Evolutionary conservation across 1,140 invertebrate genomes (phyloP).

Genomic region (Aethina tumida): DNA sequence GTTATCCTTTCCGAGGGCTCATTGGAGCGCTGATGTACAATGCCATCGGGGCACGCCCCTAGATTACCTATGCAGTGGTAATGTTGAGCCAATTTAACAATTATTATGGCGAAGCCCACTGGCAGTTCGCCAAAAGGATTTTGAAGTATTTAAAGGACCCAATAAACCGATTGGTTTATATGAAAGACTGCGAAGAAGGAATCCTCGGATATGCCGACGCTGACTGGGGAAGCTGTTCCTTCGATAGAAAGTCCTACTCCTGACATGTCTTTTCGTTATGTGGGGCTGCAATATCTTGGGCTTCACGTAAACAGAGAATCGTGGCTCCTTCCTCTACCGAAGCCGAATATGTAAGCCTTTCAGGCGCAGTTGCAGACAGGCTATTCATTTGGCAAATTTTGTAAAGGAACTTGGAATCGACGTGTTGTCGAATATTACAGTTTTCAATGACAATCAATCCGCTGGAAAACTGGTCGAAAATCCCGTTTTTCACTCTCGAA

Average conservation of each 20-base stretch:
- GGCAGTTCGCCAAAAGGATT: too few species aligned
- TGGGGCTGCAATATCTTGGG: slow-evolving; percentile 23
- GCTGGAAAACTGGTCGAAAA: slow-evolving; percentile 32
- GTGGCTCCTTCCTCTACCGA: slow-evolving; percentile 31
- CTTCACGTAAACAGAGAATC: slow-evolving; percentile 25
- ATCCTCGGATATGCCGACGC: slow-evolving; percentile 27
- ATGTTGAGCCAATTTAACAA: too few species aligned
- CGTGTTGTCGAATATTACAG: slow-evolving; percentile 1
- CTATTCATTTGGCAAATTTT: slow-evolving; percentile 20
- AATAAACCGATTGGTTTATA: too few species aligned
- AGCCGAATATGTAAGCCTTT: slow-evolving; percentile 32
- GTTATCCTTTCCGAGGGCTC: too few species aligned
- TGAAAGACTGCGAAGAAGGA: not conserved
- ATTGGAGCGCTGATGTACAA: too few species aligned
- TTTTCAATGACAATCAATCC: slow-evolving; percentile 33
- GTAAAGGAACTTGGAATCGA: slow-evolving; percentile 15
- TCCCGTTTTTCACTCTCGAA: slow-evolving; percentile 22
- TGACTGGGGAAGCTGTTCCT: slow-evolving; percentile 29
- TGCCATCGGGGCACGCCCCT: too few species aligned
- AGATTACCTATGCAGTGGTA: too few species aligned
- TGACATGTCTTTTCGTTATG: too few species aligned
- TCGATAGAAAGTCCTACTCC: slow-evolving; percentile 27
- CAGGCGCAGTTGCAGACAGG: slow-evolving; percentile 22
- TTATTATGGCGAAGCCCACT: too few species aligned
- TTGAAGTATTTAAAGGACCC: too few species aligned